Percentiles rank a stretch among this genome's conserved stretches.
Evolutionary conservation across 2,113 vertebrate species (phyloP).

Genomic region (Catagonus wagneri): DNA sequence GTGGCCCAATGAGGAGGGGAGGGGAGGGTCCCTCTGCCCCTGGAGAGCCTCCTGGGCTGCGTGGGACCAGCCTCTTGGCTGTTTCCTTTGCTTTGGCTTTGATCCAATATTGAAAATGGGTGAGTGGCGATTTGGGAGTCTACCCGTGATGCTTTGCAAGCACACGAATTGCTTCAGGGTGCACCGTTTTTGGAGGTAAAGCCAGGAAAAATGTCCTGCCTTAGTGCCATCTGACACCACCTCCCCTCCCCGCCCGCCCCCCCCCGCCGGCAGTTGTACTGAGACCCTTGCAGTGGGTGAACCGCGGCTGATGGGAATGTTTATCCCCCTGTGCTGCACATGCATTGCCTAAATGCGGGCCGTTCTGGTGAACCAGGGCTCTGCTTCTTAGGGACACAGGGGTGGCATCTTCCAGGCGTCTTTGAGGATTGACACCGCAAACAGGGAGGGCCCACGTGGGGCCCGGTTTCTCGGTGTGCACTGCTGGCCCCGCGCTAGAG

Average conservation of each 20-base stretch:
- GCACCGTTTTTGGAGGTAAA: not conserved
- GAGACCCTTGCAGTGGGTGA: not conserved
- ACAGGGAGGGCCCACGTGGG: rapidly evolving
- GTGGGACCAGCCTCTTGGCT: not conserved
- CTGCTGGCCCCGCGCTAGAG: rapidly evolving
- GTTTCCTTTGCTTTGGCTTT: not conserved
- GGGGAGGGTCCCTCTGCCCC: not conserved
- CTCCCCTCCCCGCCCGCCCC: too few species aligned
- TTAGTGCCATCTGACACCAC: not conserved
- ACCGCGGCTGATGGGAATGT: not conserved
- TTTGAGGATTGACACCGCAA: rapidly evolving
- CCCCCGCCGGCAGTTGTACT: not conserved
- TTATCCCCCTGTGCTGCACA: not conserved
- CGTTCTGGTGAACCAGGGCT: not conserved
- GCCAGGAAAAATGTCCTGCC: not conserved
- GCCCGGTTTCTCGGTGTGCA: not conserved
- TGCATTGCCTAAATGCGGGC: rapidly evolving
- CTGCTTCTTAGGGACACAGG: not conserved
- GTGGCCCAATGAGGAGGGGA: not conserved
- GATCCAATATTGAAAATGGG: not conserved
- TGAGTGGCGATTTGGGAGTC: not conserved
- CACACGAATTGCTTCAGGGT: not conserved
- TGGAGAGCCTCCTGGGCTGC: not conserved
- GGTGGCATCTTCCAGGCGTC: not conserved
- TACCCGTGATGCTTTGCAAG: not conserved